Evolutionary conservation across 2,113 vertebrate genomes (phyloP).

Genomic region (Pituophis catenifer): DNA sequence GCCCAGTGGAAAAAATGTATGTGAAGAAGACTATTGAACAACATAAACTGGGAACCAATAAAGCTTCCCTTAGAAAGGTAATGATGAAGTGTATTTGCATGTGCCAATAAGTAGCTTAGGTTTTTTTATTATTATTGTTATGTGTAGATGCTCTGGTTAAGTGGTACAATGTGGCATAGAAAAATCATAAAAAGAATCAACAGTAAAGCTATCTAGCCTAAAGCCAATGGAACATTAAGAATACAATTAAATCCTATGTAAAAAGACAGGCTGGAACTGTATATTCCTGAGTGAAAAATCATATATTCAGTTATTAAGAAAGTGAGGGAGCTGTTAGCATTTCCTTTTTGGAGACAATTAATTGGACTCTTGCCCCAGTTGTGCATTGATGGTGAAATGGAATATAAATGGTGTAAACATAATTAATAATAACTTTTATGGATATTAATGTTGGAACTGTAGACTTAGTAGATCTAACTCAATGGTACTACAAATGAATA

Average conservation of each 20-base stretch:
- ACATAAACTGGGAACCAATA: constrained; percentile 77
- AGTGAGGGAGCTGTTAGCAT: neutral
- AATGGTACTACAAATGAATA: neutral
- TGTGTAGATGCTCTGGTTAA: neutral
- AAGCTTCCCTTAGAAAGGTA: constrained; percentile 73
- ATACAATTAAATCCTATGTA: neutral
- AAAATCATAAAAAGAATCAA: neutral
- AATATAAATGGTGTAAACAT: neutral
- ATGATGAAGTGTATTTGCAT: neutral
- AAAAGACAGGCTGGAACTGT: neutral
- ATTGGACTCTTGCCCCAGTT: neutral
- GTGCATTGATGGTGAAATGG: neutral
- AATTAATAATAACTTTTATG: neutral
- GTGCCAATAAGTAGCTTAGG: neutral
- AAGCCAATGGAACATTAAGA: neutral
- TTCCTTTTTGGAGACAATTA: neutral
- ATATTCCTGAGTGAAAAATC: neutral
- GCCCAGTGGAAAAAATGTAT: constrained; percentile 62
- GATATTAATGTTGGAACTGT: neutral
- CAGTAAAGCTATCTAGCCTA: neutral
- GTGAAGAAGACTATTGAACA: constrained; percentile 76
- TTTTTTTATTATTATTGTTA: neutral
- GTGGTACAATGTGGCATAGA: neutral
- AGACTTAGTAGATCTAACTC: neutral
- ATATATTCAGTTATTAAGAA: neutral